Evolutionary conservation across 2,113 vertebrate genomes (phyloP).

Genomic region (Corythornis cristatus): DNA sequence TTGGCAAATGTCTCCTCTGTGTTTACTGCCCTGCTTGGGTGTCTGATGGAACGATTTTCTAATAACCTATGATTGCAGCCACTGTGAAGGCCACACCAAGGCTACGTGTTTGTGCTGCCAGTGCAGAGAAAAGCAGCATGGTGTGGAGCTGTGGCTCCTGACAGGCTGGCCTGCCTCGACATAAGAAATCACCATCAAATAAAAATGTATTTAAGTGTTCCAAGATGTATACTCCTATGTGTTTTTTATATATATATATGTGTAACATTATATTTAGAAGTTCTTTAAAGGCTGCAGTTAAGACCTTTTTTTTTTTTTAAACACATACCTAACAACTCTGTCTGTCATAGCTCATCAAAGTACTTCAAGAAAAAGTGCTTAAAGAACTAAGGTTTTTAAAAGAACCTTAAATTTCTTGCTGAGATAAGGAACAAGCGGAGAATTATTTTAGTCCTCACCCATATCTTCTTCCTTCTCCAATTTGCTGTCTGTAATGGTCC

Average conservation of each 20-base stretch:
- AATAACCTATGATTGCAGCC: background rate
- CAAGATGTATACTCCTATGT: background rate
- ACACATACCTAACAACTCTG: background rate
- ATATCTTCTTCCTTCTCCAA: background rate
- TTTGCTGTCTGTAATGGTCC: accelerated
- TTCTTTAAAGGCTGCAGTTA: background rate
- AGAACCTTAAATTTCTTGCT: background rate
- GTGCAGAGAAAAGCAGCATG: background rate
- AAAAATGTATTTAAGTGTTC: background rate
- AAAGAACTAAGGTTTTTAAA: background rate
- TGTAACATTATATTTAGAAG: slow-evolving; percentile 2
- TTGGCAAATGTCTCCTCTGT: background rate
- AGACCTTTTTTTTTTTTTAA: background rate
- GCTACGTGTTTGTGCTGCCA: background rate
- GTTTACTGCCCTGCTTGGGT: background rate
- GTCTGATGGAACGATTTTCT: background rate
- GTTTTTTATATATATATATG: background rate
- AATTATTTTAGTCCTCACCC: background rate
- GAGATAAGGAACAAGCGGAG: background rate
- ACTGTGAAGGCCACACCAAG: background rate
- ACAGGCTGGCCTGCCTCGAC: background rate
- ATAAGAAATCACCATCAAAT: background rate
- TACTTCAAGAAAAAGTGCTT: background rate
- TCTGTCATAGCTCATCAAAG: background rate
- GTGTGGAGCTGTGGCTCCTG: background rate